Evolutionary conservation across 2,113 vertebrate species (phyloP), one percentile per base, ranked within the genome.

Genomic region (Dicentrarchus labrax): DNA sequence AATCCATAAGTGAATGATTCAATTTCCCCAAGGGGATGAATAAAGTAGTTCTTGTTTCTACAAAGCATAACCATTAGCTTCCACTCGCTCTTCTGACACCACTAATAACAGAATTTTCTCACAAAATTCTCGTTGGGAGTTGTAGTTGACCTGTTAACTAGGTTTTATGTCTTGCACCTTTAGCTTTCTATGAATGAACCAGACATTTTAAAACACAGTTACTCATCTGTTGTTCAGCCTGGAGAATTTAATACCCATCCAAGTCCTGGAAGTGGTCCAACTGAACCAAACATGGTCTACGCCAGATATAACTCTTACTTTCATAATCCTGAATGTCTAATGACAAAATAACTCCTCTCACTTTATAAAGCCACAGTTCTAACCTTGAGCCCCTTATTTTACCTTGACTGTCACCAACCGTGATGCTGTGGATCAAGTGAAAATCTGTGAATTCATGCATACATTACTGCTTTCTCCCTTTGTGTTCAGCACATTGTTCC

Each of bases 211-310:
- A 59, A 72, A 10, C 11, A 6, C 17, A 57, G 24, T 10, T 38
- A 48, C 16, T 45, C n/a, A 78, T 76, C 17, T 80, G 56, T 73
- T 70, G 5, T 36, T 77, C 53, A 50, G 16, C 43, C 41, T 53
- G 19, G 57, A 41, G 4, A 65, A 54, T 30, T 66, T 64, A 5
- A 8, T 65, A 24, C 8, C 0, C 16, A 51, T 59, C 36, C 3
- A 60, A 43, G n/a, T 24, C 39, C 48, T 60, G 51, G 41, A 68
- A 3, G 30, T 16, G 68, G 13, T 61, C 39, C 53, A 69, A 51
- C 19, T 64, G 54, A 57, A 76, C 21, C 8, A 5, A 68, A 57
- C 50, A 39, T 8, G 5, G 16, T 64, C 54, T 43, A 21, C 11
- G 41, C 11, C 8, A 22, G 68, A 59, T 82, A 50, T 48, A 4